phyloP scores from a whole-genome alignment of 2,888 invertebrate genomes.

The Rhagium mordax region DNA sequence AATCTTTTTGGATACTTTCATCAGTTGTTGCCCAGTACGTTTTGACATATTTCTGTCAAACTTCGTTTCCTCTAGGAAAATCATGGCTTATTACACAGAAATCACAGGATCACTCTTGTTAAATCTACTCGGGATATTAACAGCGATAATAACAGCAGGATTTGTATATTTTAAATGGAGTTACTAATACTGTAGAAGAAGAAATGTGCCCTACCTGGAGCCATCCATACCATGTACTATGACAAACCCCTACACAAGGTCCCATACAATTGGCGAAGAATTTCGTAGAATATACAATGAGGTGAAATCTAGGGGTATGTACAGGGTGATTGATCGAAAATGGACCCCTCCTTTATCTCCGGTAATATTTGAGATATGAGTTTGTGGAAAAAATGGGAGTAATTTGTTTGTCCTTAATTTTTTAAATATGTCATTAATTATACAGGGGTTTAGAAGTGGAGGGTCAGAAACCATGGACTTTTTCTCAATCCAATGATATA shows the following conservation, averaged over 20 bases:
- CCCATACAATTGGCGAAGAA: background rate
- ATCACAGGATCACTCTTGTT: background rate
- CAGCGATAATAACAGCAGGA: background rate
- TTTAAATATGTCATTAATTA: too few species aligned
- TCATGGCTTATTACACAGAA: background rate
- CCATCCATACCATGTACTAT: background rate
- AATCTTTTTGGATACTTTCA: too few species aligned
- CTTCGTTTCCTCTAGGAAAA: background rate
- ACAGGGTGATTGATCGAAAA: too few species aligned
- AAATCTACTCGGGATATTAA: background rate
- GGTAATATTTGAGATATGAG: too few species aligned
- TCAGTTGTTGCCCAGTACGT: too few species aligned
- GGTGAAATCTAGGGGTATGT: constrained; percentile 26
- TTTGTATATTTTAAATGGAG: constrained; percentile 8
- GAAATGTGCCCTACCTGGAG: background rate
- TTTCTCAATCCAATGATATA: too few species aligned
- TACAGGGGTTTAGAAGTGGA: too few species aligned
- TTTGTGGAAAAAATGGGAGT: too few species aligned
- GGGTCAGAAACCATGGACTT: too few species aligned
- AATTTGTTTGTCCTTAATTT: too few species aligned
- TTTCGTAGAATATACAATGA: background rate
- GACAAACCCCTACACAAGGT: background rate
- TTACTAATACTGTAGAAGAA: constrained; percentile 13
- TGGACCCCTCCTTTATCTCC: too few species aligned
- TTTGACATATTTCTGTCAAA: too few species aligned